phyloP scores from a whole-genome alignment of 2,888 invertebrate species.

The Drosophila seclusa region DNA sequence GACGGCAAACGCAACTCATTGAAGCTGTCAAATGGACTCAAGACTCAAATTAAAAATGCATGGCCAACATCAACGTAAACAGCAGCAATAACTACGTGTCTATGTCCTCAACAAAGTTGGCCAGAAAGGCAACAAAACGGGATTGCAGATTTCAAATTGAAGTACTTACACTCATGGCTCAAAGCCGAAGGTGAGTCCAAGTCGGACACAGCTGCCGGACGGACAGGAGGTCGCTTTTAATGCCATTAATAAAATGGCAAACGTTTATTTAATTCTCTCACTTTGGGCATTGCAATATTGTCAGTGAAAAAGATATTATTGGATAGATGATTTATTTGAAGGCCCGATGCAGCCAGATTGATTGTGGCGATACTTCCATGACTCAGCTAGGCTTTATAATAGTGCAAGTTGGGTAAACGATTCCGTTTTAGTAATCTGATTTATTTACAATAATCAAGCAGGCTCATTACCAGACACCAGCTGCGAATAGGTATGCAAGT shows the following conservation, averaged over 20 bases:
- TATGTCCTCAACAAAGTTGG: slow-evolving; percentile 40
- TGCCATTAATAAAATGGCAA: slow-evolving; percentile 59
- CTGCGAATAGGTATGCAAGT: neutral
- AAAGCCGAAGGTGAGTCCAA: slow-evolving; percentile 28
- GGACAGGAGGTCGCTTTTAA: slow-evolving; percentile 41
- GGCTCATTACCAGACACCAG: neutral
- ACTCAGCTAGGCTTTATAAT: neutral
- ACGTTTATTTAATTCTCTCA: neutral
- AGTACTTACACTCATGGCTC: neutral
- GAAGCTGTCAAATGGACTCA: slow-evolving; percentile 68
- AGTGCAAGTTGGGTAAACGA: neutral
- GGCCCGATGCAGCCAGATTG: neutral
- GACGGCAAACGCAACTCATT: slow-evolving; percentile 50
- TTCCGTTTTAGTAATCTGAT: neutral
- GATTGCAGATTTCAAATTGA: neutral
- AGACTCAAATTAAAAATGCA: slow-evolving; percentile 42
- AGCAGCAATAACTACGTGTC: slow-evolving; percentile 41
- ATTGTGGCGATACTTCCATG: neutral
- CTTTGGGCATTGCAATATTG: neutral
- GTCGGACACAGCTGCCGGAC: slow-evolving; percentile 8
- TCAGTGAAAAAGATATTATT: neutral
- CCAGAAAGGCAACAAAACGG: slow-evolving; percentile 17
- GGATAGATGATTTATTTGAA: neutral
- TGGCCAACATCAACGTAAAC: slow-evolving; percentile 25
- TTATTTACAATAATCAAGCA: neutral